phyloP scores from a whole-genome alignment of 53 echinoderm and acorn worm genomes.

The Mesocentrotus franciscanus region DNA sequence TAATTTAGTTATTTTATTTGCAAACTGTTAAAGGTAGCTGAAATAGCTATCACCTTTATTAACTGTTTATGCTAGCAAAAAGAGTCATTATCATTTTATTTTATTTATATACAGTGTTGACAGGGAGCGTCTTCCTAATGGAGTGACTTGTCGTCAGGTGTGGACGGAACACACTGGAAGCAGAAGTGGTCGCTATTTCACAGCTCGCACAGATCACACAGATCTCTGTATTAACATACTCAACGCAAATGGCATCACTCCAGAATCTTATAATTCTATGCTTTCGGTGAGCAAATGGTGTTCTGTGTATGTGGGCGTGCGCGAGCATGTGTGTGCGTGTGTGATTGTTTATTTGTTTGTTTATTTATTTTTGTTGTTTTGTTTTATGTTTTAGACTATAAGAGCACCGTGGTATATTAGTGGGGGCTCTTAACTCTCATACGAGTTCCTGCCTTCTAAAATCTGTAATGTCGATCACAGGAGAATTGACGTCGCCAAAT shows the following conservation, averaged over 20 bases:
- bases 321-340: neutral
- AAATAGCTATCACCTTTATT: neutral
- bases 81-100: neutral
- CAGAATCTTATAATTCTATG: slow-evolving; percentile 37
- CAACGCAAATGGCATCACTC: slow-evolving; percentile 64
- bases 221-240: slow-evolving; percentile 80
- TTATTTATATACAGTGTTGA: slow-evolving; percentile 68
- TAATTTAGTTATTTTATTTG: no score
- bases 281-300: slow-evolving; percentile 61
- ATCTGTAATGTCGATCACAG: no score
- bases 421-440: no score
- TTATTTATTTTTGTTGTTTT: neutral
- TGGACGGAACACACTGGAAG: slow-evolving; percentile 71
- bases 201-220: slow-evolving; percentile 75
- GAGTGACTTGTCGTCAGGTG: slow-evolving; percentile 83
- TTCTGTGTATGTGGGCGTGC: neutral
- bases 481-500: no score
- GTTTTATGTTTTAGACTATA: no score
- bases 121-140: slow-evolving; percentile 81
- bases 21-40: no score
- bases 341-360: neutral
- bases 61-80: neutral
- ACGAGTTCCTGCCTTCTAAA: no score
- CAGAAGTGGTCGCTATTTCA: slow-evolving; percentile 62
- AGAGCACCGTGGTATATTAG: no score